Evolutionary conservation across 2,113 vertebrate species (phyloP), one percentile per base, ranked within the genome.

Genomic region (Mustela nigripes): DNA sequence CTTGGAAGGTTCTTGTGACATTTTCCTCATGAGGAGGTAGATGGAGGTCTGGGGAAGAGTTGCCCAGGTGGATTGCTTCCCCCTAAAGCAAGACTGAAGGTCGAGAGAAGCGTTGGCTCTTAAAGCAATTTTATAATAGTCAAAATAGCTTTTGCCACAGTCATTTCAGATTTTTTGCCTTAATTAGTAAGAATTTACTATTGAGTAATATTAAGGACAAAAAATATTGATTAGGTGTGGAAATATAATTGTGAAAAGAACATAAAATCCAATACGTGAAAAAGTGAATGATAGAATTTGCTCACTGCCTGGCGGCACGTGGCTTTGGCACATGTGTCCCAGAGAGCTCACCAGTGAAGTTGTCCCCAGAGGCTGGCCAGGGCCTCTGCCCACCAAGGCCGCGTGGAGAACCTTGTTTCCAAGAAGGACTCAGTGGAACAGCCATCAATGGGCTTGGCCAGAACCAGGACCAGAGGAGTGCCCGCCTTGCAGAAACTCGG

Each of bases 361-460:
- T 60, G 81, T 71, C 21, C 28, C 39, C 12, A 6, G 65, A 69
- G 45, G 65, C 60, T 60, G 36, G 11, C 28, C 1, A 50, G 31
- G n/a, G 76, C 60, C 3, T 5, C 73, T 42, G 79, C 7, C 65
- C 28, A 45, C 12, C 2, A 4, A 1, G 62, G 62, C 16, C 5
- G 15, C 3, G 0, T 24, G 42, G n/a, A 0, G 31, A 89, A 45
- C 21, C 12, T 18, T 85, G 3, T 9, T 82, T 90, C 48, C 21
- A 1, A 22, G 16, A 53, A 74, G 28, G 60, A 18, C 53, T 21
- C 7, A 0, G 48, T 1, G 2, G 8, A 60, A n/a, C 11, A 62
- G 31, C 26, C 39, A n/a, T 11, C 0, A 0, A 18, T 0, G 3
- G 42, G 65, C 1, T 11, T 36, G 53, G 31, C 50, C 33, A 5